Base-by-base conservation (phyloP, 92 coral and sea anemone genomes). In the Siderastrea siderea region DNA sequence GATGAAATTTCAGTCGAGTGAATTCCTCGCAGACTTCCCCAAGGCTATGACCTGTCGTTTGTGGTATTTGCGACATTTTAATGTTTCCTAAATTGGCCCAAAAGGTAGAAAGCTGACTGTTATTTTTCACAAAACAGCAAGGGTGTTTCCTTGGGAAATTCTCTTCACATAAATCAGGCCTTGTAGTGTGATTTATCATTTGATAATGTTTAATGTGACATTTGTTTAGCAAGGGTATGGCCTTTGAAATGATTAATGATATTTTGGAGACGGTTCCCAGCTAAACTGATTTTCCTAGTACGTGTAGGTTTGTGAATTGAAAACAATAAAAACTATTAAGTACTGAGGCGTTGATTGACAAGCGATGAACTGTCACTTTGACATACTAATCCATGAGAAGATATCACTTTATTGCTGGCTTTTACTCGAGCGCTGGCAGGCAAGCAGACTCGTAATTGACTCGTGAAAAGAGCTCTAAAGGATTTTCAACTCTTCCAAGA, bases 241-340 rank as follows among this genome's bases (percentile, higher is more conserved):
- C 38, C 14, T 16, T 6, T 68, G 2, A 82, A 57, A 52, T 73
- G 80, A 60, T 83, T 47, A 73, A 83, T 73, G 70, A 61, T 48
- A 46, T 10, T 66, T 70, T 50, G n/a, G 55, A 53, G n/a, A 26
- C 38, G 13, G n/a, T 52, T 19, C 50, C 63, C 43, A 13, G 51
- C 54, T 44, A 65, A n/a, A 9, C 15, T 8, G 11, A 6, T 12
- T 17, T 47, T 14, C 26, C 15, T 0, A 2, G 3, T 83, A 60
- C 81, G 80, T 59, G 87, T 71, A 62, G 61, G 81, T 73, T 84
- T 50, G 87, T 7, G 53, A 19, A 60, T 5, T 8, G 46, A 61
- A 26, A 61, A 82, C 90, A 90, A 90, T 86, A 68, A 82, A 86
- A 86, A 86, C 84, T 68, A 86, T 86, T 74, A 81, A 61, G 74